phyloP scores from a whole-genome alignment of 1,140 invertebrate genomes.

The Zaprionus camerounensis region DNA sequence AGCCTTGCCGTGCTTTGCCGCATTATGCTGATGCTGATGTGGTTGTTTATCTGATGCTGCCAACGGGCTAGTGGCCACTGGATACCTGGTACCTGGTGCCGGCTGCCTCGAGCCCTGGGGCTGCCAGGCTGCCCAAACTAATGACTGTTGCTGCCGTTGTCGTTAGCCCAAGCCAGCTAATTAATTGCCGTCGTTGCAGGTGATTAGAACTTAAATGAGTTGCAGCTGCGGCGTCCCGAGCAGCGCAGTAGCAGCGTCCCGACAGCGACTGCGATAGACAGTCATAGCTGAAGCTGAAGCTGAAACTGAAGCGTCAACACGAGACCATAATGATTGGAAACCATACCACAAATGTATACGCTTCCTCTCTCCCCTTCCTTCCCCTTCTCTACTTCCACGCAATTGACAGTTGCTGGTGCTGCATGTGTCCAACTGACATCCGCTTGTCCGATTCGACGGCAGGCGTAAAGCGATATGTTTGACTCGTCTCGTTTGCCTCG shows the following conservation, averaged over 20 bases:
- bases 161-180: conserved; percentile 60
- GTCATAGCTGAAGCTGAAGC: neutral
- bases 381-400: neutral
- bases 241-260: conserved; percentile 9
- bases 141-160: conserved; percentile 66
- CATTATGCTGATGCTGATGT: conserved; percentile 58
- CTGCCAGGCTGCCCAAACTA: conserved; percentile 50
- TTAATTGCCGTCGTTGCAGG: conserved; percentile 74
- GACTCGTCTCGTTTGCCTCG: conserved; percentile 5
- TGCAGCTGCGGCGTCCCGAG: conserved; percentile 43
- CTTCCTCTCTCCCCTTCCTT: neutral
- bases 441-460: neutral
- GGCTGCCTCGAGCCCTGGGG: neutral
- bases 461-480: conserved; percentile 32
- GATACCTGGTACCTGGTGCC: neutral
- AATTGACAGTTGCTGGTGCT: conserved; percentile 22
- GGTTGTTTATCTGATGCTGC: conserved; percentile 66
- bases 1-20: conserved; percentile 43
- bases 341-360: conserved; percentile 16
- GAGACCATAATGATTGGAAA: conserved; percentile 44
- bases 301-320: conserved; percentile 17
- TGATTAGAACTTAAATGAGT: conserved; percentile 77
- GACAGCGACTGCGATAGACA: neutral
- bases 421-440: conserved; percentile 19
- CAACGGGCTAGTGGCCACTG: conserved; percentile 22